A percentile compares a stretch with the other conserved stretches of the same genome.
phyloP scores from a whole-genome alignment of 2,113 vertebrate species.

The Phaethon lepturus region DNA sequence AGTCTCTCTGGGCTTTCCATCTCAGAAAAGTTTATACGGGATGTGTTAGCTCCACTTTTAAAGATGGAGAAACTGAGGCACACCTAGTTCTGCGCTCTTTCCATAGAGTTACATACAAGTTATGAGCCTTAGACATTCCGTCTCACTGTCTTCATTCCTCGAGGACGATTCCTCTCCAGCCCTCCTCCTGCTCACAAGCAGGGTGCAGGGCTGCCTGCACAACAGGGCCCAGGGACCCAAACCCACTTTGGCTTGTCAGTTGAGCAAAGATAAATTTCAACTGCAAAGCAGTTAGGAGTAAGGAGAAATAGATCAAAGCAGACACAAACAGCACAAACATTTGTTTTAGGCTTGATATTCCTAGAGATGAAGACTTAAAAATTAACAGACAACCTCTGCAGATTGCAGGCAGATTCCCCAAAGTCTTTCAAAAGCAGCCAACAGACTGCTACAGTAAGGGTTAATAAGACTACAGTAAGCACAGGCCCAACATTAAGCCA shows the following conservation, averaged over 20 bases:
- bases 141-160: not conserved
- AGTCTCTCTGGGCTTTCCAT: not conserved
- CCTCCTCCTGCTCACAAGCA: not conserved
- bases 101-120: not conserved
- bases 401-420: not conserved
- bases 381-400: not conserved
- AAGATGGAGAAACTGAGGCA: not conserved
- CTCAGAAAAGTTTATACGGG: not conserved
- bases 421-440: not conserved
- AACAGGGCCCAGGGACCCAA: fast-evolving
- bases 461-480: not conserved
- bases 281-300: not conserved
- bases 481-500: not conserved
- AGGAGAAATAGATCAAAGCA: not conserved
- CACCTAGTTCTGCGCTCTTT: too few relatives aligned
- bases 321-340: not conserved
- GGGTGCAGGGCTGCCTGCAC: not conserved
- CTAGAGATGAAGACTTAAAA: not conserved
- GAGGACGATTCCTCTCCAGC: not conserved
- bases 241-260: not conserved
- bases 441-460: not conserved
- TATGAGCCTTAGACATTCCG: not conserved
- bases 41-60: not conserved
- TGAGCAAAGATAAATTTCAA: not conserved
- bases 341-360: not conserved